phyloP scores from a whole-genome alignment of 2,888 invertebrate species.

The Tipula vernalis region DNA sequence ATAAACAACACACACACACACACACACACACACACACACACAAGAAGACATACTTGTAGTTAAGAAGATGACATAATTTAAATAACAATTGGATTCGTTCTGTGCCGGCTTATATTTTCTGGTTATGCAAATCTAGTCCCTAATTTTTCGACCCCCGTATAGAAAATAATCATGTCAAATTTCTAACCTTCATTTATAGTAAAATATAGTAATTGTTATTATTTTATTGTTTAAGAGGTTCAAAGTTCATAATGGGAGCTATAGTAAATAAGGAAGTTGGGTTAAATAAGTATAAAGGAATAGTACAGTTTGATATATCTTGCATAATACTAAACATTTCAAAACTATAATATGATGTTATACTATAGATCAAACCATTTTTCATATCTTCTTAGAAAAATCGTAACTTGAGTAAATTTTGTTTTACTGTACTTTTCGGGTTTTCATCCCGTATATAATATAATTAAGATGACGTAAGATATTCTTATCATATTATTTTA shows the following conservation, averaged over 20 bases:
- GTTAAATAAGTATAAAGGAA: not conserved
- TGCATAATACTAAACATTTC: not conserved
- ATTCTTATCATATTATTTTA: not conserved
- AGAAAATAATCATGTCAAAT: not conserved
- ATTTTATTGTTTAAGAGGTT: not conserved
- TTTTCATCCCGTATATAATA: not conserved
- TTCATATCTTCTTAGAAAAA: not conserved
- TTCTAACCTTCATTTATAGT: not conserved
- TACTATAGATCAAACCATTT: not conserved
- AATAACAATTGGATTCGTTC: not conserved
- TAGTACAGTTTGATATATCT: not conserved
- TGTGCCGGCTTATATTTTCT: not conserved
- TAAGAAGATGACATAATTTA: not conserved
- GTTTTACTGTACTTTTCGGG: not conserved
- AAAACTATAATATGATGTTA: not conserved
- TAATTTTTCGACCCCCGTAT: not conserved
- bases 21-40: not conserved
- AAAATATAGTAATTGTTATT: not conserved
- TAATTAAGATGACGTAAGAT: not conserved
- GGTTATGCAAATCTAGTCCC: not conserved
- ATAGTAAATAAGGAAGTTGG: not conserved
- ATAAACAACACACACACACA: not conserved
- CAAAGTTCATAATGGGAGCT: not conserved
- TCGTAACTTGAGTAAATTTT: not conserved
- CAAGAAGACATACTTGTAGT: not conserved